Conservation (phyloP, 2,888 invertebrate genomes). For the Pocota personata region DNA sequence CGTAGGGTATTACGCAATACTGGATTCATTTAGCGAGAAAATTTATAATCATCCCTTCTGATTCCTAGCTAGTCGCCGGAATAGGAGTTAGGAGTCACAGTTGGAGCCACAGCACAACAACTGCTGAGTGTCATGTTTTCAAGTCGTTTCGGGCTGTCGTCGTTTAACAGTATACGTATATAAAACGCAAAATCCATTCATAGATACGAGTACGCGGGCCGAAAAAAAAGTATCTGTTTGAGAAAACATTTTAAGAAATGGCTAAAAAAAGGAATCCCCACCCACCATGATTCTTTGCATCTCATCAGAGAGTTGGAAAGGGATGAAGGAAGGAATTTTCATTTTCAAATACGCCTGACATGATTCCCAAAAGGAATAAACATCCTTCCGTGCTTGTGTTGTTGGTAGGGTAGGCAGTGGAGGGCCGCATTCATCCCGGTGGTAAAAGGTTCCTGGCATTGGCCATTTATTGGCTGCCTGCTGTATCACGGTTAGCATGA, state of each 20-base stretch:
- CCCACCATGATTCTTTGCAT: background rate
- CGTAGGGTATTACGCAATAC: conserved; percentile 29
- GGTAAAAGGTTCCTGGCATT: conserved; percentile 15
- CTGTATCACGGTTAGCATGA: background rate
- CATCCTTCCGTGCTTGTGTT: conserved; percentile 3
- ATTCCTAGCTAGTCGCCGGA: background rate
- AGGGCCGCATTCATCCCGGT: background rate
- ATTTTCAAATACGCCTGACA: conserved; percentile 34
- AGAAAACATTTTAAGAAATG: conserved; percentile 10
- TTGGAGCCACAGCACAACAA: conserved; percentile 4
- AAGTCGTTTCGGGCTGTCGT: conserved; percentile 14
- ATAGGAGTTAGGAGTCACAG: background rate
- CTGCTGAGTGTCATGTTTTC: conserved; percentile 27
- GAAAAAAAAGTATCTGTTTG: background rate
- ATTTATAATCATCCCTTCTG: conserved; percentile 35
- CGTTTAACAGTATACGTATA: background rate
- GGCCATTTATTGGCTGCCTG: conserved; percentile 23
- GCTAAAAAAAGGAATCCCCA: background rate
- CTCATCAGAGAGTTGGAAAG: background rate
- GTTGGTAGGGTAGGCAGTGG: background rate
- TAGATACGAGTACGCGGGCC: background rate
- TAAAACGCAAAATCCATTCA: conserved; percentile 9
- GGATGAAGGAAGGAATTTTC: conserved; percentile 18
- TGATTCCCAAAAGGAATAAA: conserved; percentile 45
- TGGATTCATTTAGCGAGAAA: conserved; percentile 8